Conservation (phyloP, 2,113 vertebrate species). For the Cyanoramphus novaezelandiae region DNA sequence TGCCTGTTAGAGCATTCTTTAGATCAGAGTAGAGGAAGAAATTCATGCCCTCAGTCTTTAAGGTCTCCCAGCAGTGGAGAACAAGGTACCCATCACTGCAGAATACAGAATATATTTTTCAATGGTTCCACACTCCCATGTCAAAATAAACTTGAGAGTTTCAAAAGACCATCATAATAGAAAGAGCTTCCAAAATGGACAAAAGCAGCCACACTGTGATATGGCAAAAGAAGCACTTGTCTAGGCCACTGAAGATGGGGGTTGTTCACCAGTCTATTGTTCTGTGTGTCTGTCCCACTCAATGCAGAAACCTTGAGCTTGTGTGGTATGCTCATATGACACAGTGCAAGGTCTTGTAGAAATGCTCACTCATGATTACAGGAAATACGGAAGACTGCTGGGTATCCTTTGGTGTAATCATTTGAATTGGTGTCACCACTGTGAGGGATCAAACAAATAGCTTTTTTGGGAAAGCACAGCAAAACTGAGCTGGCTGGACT, state of each 20-base stretch:
- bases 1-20: background rate
- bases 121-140: background rate
- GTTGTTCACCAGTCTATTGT: background rate
- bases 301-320: background rate
- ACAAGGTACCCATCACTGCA: background rate
- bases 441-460: background rate
- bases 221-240: background rate
- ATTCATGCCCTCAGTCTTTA: background rate
- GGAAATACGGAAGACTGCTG: background rate
- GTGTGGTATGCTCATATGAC: too few species aligned
- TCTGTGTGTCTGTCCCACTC: background rate
- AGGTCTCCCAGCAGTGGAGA: background rate
- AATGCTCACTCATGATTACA: background rate
- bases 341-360: background rate
- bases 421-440: background rate
- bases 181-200: background rate
- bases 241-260: background rate
- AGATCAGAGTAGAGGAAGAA: background rate
- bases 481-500: background rate
- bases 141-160: background rate
- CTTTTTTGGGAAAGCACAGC: background rate
- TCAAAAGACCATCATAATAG: background rate
- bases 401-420: background rate
- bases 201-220: background rate
- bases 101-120: background rate